Evolutionary conservation across 1,140 invertebrate species (phyloP).

Genomic region (Sipha flava): DNA sequence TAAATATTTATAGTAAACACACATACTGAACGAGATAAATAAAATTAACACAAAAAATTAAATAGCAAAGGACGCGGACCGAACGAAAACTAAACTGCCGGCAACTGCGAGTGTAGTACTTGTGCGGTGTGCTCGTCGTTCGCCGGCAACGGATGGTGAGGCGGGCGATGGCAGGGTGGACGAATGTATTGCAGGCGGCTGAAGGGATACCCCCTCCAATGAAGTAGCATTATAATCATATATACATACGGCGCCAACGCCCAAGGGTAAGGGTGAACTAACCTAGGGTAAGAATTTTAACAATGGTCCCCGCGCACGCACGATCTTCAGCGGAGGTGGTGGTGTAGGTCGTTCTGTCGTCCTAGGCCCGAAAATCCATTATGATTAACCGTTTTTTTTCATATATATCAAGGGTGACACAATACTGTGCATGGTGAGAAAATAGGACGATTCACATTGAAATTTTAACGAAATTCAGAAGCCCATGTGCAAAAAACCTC

Average conservation of each 20-base stretch:
- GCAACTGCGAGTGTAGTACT: neutral
- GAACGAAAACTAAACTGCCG: neutral
- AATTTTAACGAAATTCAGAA: conserved; percentile 10
- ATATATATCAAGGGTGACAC: neutral
- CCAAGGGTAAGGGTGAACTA: conserved; percentile 25
- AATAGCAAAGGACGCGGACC: neutral
- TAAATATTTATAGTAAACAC: neutral
- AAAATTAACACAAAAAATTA: neutral
- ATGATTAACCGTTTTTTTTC: conserved; percentile 16
- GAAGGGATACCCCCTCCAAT: conserved; percentile 13
- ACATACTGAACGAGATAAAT: neutral
- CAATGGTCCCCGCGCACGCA: neutral
- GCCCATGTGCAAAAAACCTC: neutral
- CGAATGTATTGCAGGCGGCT: neutral
- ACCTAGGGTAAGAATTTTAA: conserved; percentile 33
- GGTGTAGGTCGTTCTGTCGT: neutral
- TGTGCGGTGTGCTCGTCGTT: neutral
- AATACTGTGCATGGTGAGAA: neutral
- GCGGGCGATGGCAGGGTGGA: neutral
- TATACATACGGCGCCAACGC: conserved; percentile 20
- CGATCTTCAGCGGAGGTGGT: neutral
- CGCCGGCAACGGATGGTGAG: neutral
- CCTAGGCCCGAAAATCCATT: neutral
- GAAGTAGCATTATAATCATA: neutral
- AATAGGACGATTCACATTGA: neutral